Conservation (phyloP, 1,140 invertebrate genomes). For the Eurosta solidaginis region DNA sequence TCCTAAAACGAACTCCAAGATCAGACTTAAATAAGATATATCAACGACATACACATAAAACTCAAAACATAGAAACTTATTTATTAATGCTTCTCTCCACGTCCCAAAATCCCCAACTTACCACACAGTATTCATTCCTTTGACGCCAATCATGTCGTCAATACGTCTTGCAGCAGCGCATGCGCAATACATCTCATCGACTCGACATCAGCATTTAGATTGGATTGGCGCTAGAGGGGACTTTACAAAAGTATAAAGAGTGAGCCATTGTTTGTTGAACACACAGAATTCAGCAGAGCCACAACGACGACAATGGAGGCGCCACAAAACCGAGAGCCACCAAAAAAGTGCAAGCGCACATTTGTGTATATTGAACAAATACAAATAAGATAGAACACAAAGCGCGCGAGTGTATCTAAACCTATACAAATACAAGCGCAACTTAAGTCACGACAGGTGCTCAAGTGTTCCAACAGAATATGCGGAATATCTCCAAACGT, state of each 20-base stretch:
- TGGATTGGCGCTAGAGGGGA: background rate
- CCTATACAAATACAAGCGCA: background rate
- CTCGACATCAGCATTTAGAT: background rate
- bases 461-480: background rate
- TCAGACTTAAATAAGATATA: no score
- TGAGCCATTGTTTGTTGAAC: background rate
- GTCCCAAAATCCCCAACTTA: background rate
- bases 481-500: background rate
- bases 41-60: no score
- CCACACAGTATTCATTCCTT: background rate
- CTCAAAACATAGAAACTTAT: no score
- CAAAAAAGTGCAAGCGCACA: background rate
- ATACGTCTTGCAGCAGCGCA: constrained; percentile 24
- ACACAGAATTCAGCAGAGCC: constrained; percentile 1
- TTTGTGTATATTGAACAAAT: background rate
- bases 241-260: background rate
- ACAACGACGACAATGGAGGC: constrained; percentile 5
- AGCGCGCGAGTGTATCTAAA: background rate
- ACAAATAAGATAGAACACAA: constrained; percentile 1
- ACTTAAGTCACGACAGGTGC: constrained; percentile 16
- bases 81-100: no score
- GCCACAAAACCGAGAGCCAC: background rate
- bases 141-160: constrained; percentile 14
- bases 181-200: background rate
- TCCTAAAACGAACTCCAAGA: no score